These are phyloP conservation scores for Aricia artaxerxes DNA, from an alignment of 2,888 invertebrate species.

Conservation along the genomic window DNA sequence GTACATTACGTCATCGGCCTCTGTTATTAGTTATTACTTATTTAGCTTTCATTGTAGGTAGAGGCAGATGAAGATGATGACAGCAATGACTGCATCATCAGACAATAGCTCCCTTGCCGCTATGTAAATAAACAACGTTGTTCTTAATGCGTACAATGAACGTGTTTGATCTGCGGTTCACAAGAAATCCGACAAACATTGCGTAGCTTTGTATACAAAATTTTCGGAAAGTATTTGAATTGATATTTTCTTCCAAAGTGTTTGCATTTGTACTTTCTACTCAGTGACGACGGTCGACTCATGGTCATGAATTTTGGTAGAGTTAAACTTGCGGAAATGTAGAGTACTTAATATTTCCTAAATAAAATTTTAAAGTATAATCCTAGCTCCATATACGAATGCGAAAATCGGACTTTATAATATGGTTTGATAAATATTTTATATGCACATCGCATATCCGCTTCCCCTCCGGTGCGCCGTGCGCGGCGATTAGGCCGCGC, in stretches of 20 bases:
- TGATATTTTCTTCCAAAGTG: not conserved
- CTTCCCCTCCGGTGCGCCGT: conserved; percentile 42
- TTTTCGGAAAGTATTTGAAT: not conserved
- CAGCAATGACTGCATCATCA: not conserved
- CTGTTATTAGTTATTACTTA: not conserved
- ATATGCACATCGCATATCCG: conserved; percentile 35
- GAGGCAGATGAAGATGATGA: not conserved
- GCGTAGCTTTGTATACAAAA: not conserved
- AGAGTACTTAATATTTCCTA: not conserved
- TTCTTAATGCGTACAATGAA: not conserved
- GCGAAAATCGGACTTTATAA: not conserved
- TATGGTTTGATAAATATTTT: conserved; percentile 13
- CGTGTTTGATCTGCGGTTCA: not conserved
- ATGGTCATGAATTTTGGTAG: not conserved
- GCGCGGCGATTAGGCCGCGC: conserved; percentile 35
- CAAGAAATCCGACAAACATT: not conserved
- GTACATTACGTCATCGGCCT: not conserved
- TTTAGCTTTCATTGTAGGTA: not conserved
- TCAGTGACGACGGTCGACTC: not conserved
- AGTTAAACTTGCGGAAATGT: not conserved
- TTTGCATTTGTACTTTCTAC: not conserved
- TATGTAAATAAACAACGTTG: not conserved
- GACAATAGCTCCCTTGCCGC: not conserved
- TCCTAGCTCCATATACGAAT: not conserved
- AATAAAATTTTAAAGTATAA: not conserved